Percentiles rank a stretch among this genome's conserved stretches.
phyloP scores from a whole-genome alignment of 2,888 invertebrate species.

The Plebejus argus region DNA sequence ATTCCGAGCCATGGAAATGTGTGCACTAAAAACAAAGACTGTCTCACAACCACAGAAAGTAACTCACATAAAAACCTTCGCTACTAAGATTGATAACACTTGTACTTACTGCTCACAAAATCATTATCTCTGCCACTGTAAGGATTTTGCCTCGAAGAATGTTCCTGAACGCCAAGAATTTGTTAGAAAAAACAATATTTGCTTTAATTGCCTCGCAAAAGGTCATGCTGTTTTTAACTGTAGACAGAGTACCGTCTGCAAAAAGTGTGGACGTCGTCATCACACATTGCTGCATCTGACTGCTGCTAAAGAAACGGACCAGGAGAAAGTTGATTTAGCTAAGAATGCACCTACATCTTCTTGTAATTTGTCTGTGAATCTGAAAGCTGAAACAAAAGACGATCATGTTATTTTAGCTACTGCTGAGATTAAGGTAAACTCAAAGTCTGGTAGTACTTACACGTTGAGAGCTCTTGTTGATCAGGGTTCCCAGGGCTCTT shows the following conservation, averaged over 20 bases:
- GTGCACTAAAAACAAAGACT: not conserved
- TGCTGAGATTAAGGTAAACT: slow-evolving; percentile 34
- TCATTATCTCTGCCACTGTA: slow-evolving; percentile 40
- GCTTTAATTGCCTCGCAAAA: slow-evolving; percentile 41
- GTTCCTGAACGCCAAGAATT: slow-evolving; percentile 39
- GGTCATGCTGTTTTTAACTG: slow-evolving; percentile 34
- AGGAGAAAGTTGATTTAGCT: not conserved
- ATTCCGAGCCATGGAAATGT: not conserved
- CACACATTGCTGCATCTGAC: slow-evolving; percentile 36
- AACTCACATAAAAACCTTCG: slow-evolving; percentile 36
- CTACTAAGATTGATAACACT: slow-evolving; percentile 35
- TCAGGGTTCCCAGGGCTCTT: slow-evolving; percentile 43
- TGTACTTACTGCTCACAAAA: slow-evolving; percentile 38
- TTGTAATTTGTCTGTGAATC: slow-evolving; percentile 13
- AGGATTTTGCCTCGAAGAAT: slow-evolving; percentile 36
- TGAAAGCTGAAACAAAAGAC: slow-evolving; percentile 36
- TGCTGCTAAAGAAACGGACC: not conserved
- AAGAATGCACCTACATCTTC: slow-evolving; percentile 1
- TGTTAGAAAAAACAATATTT: slow-evolving; percentile 39
- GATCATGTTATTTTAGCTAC: slow-evolving; percentile 39
- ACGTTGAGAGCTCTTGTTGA: slow-evolving; percentile 40
- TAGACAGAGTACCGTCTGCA: slow-evolving; percentile 36
- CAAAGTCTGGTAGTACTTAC: slow-evolving; percentile 35
- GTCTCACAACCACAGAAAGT: not conserved
- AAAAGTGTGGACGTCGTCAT: slow-evolving; percentile 41